Conservation (phyloP, 2,888 invertebrate genomes). For the Epirrhoe alternata region DNA sequence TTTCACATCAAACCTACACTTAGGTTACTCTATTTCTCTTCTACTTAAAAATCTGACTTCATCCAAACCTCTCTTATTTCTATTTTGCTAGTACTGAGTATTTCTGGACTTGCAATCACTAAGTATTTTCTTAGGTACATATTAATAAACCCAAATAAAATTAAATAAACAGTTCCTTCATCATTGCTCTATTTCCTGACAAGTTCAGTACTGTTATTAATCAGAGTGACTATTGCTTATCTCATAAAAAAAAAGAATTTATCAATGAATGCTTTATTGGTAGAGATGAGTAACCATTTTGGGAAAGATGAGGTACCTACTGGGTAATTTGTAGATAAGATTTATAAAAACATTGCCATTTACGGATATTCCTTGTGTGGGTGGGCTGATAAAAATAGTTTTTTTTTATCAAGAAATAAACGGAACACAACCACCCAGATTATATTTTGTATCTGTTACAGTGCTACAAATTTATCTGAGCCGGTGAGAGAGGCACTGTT, state of each 20-base stretch:
- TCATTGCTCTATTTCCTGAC: background rate
- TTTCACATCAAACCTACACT: too few relatives aligned
- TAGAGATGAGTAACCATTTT: conserved; percentile 19
- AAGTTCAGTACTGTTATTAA: background rate
- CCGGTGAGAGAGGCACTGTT: too few relatives aligned
- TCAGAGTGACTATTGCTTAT: background rate
- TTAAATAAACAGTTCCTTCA: too few relatives aligned
- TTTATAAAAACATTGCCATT: background rate
- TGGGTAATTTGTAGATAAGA: background rate
- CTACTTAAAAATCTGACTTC: too few relatives aligned
- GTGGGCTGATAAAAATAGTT: background rate
- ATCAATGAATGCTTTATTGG: conserved; percentile 22
- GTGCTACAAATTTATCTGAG: too few relatives aligned
- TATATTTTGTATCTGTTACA: background rate
- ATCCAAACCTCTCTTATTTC: too few relatives aligned
- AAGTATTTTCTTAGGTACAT: too few relatives aligned
- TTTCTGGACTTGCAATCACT: too few relatives aligned
- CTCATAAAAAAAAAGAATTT: conserved; percentile 6
- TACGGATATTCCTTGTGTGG: background rate
- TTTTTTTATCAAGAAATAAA: background rate
- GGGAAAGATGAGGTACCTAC: background rate
- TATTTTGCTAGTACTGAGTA: too few relatives aligned
- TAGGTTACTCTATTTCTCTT: too few relatives aligned
- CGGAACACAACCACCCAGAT: background rate
- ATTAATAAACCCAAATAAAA: too few relatives aligned